phyloP scores from a whole-genome alignment of 2,113 vertebrate species.

The Hippocampus barbouri region DNA sequence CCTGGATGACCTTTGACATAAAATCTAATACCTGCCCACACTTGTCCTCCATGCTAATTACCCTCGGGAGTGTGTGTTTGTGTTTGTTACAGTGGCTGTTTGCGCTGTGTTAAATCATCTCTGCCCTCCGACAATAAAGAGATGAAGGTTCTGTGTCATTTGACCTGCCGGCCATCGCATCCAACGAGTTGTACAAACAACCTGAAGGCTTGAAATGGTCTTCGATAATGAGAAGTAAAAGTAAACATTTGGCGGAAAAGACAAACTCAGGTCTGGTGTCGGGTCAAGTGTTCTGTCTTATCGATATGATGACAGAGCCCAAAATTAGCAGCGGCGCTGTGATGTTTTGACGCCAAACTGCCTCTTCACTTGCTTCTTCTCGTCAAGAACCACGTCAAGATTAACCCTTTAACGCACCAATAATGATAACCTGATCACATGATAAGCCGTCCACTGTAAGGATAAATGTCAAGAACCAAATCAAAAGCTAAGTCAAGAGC shows the following conservation, averaged over 20 bases:
- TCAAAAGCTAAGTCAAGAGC: no score
- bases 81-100: neutral
- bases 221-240: neutral
- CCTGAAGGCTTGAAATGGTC: neutral
- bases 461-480: no score
- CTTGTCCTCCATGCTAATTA: conserved; percentile 29
- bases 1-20: neutral
- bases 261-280: neutral
- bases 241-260: neutral
- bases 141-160: neutral
- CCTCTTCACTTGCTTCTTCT: no score
- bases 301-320: no score
- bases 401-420: no score
- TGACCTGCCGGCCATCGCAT: neutral
- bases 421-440: no score
- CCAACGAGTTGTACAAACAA: neutral
- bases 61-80: neutral
- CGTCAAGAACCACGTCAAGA: no score
- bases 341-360: no score
- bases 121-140: neutral
- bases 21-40: conserved; percentile 26
- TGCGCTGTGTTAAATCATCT: conserved; percentile 46
- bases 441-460: no score
- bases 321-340: no score
- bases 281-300: no score